Base-by-base conservation (phyloP, 2,113 vertebrate species). In the Psittacula cyanocephala region DNA sequence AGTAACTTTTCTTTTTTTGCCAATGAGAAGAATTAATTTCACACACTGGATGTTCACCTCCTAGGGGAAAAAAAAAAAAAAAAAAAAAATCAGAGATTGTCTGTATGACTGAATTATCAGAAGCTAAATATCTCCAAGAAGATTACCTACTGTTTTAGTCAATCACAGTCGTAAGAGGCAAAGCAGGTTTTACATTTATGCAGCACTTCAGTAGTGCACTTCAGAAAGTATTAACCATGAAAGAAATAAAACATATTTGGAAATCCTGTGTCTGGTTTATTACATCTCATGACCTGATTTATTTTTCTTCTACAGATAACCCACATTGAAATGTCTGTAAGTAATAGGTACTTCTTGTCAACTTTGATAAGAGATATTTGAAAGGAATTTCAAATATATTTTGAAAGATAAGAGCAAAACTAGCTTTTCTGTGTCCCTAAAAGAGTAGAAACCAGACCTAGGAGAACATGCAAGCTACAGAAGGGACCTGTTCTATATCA, bases 221-320 rank as follows among this genome's bases (percentile, higher is more conserved):
- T 94, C 92, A 91, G 87, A 86, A 95, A 95, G 74, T 88, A 79
- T 91, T 92, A 93, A 67, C 86, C 49, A 84, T 79, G 80, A 85
- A 92, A 93, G 83, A 84, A 89, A 89, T 37, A 83, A 88, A 95
- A 93, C 77, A 50, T 94, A 89, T 93, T 86, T 96, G 91, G 88
- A 94, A 96, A 95, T 81, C 52, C 69, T 92, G 3, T 12, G 65
- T 87, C 93, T 89, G 86, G 49, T 94, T 95, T 95, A 94, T 94
- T 94, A 67, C 91, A 91, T 93, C 77, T 93, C 74, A 65, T 93
- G 86, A 94, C 89, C 91, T 94, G 96, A 96, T 96, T 92, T 95
- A 91, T 95, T 97, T 96, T 95, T 96, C 91, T 91, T 79, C 62
- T 79, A 78, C 68, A 88, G 86, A 93, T 96, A 95, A 81, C 55